phyloP scores from a whole-genome alignment of 92 coral and sea anemone genomes.

The Siderastrea siderea region DNA sequence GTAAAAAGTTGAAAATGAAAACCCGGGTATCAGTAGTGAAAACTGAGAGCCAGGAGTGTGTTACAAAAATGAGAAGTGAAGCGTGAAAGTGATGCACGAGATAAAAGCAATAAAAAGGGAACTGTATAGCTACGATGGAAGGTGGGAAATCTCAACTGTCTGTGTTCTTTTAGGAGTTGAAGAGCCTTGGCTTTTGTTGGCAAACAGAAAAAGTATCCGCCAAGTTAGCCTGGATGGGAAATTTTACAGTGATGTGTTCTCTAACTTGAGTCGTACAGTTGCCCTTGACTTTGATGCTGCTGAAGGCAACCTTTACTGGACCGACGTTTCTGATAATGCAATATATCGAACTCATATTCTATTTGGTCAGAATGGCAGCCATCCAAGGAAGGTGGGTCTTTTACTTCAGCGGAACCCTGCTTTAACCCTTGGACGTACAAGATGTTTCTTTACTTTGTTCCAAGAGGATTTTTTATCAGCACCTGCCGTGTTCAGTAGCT shows the following conservation, averaged over 20 bases:
- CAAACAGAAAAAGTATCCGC: conserved; percentile 77
- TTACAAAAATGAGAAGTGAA: too few relatives aligned
- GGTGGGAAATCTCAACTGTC: not conserved
- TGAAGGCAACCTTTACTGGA: conserved; percentile 80
- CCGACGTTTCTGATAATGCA: conserved; percentile 86
- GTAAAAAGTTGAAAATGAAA: too few relatives aligned
- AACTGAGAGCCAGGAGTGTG: too few relatives aligned
- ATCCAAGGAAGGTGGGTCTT: conserved; percentile 38
- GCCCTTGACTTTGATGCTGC: conserved; percentile 88
- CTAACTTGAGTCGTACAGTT: conserved; percentile 78
- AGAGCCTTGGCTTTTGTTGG: conserved; percentile 81
- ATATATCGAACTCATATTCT: conserved; percentile 62
- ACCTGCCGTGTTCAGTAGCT: too few relatives aligned
- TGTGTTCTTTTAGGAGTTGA: conserved; percentile 57
- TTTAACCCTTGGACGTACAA: too few relatives aligned
- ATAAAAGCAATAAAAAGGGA: too few relatives aligned
- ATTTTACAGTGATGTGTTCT: conserved; percentile 49
- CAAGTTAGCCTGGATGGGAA: conserved; percentile 68
- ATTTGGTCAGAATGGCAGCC: conserved; percentile 17
- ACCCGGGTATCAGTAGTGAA: too few relatives aligned
- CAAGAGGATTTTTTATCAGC: too few relatives aligned
- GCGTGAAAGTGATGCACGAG: too few relatives aligned
- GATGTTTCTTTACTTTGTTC: too few relatives aligned
- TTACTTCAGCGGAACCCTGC: not conserved
- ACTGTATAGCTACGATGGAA: not conserved